Percentiles rank a stretch among this genome's conserved stretches.
Evolutionary conservation across 2,888 invertebrate species (phyloP).

Genomic region (Eupithecia subfuscata): DNA sequence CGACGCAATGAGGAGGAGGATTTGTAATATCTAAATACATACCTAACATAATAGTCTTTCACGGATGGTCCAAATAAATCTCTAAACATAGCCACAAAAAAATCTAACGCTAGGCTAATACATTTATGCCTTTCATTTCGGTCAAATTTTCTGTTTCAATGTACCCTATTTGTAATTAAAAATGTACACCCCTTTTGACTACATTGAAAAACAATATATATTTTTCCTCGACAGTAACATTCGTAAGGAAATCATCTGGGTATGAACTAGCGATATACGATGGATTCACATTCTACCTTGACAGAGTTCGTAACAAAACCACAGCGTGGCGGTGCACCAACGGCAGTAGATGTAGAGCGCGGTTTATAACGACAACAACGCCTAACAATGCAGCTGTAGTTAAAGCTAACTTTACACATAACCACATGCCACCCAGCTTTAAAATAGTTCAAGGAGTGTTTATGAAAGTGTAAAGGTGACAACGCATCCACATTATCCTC

Average conservation of each 20-base stretch:
- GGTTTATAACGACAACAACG: background rate
- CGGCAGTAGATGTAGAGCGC: conserved; percentile 1
- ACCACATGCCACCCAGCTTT: background rate
- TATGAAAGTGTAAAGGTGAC: background rate
- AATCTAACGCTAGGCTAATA: too few species aligned
- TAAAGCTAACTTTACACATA: conserved; percentile 1
- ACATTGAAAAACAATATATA: background rate
- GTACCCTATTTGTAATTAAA: too few species aligned
- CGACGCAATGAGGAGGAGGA: too few species aligned
- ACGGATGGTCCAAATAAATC: too few species aligned
- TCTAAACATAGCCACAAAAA: too few species aligned
- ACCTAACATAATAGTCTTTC: too few species aligned
- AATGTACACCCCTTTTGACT: too few species aligned
- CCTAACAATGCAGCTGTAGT: background rate
- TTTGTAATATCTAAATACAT: too few species aligned
- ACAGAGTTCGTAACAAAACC: background rate
- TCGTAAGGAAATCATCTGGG: background rate
- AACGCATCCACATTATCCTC: background rate
- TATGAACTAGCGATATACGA: background rate
- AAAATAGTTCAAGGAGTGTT: conserved; percentile 5
- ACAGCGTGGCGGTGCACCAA: background rate
- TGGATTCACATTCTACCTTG: conserved; percentile 8
- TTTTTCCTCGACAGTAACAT: background rate
- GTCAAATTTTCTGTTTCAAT: too few species aligned
- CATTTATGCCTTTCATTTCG: too few species aligned